Evolutionary conservation across 2,888 invertebrate species (phyloP).

Genomic region (Brachyptera risi): DNA sequence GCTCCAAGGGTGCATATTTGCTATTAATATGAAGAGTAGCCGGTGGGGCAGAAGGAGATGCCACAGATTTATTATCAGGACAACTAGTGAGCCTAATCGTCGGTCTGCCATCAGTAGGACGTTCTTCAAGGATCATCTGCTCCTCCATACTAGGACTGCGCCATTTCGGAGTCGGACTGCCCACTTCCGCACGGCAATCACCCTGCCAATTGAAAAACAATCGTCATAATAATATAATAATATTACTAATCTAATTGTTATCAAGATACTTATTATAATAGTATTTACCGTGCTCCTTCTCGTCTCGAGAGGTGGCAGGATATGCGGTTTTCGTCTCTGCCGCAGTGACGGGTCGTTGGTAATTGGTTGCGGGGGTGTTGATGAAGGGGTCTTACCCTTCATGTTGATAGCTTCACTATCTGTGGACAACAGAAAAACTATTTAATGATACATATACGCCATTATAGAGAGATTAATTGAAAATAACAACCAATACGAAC

Average conservation of each 20-base stretch:
- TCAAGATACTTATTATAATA: too few relatives aligned
- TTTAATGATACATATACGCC: too few relatives aligned
- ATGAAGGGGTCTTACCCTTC: conserved; percentile 1
- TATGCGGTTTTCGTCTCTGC: conserved; percentile 32
- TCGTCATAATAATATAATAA: too few relatives aligned
- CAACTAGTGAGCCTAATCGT: conserved; percentile 32
- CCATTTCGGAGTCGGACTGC: conserved; percentile 34
- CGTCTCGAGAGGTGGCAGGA: conserved; percentile 32
- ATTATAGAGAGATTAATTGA: too few relatives aligned
- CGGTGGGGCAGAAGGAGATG: conserved; percentile 16
- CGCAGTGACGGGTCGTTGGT: conserved; percentile 19
- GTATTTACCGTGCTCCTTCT: conserved; percentile 22
- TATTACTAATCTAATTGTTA: too few relatives aligned
- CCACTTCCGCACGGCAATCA: conserved; percentile 31
- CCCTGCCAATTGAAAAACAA: conserved; percentile 17
- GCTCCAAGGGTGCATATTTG: conserved; percentile 33
- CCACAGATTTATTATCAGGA: conserved; percentile 14
- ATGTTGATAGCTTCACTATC: not conserved
- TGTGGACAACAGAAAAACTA: not conserved
- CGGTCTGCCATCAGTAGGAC: conserved; percentile 32
- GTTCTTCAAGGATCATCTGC: conserved; percentile 30
- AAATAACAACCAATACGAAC: too few relatives aligned
- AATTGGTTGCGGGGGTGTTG: conserved; percentile 8
- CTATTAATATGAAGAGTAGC: conserved; percentile 23
- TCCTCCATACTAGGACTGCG: conserved; percentile 32